These are phyloP conservation scores for Leptonema lineaticorne DNA, from an alignment of 1,140 invertebrate genomes.

Conservation along the genomic window DNA sequence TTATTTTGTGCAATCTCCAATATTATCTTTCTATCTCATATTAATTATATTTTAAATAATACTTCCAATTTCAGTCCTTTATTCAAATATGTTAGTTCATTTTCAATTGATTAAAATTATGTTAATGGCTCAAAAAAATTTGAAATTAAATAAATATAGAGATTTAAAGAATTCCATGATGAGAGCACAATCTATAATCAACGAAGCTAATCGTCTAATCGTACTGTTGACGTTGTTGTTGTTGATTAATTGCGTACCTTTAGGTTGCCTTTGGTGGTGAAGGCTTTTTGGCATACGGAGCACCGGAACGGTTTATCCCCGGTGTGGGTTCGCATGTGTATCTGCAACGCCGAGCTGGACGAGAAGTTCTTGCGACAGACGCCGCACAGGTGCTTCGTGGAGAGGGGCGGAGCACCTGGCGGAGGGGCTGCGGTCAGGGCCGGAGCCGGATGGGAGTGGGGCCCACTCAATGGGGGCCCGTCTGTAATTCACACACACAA, in stretches of 20 bases:
- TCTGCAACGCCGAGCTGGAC: slow-evolving; percentile 92
- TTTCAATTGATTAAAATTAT: too few relatives aligned
- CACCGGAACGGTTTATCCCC: slow-evolving; percentile 98
- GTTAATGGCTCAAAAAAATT: neutral
- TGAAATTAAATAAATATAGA: neutral
- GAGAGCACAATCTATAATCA: too few relatives aligned
- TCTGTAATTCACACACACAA: slow-evolving; percentile 41
- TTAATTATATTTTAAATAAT: too few relatives aligned
- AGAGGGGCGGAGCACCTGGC: slow-evolving; percentile 48
- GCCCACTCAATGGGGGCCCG: slow-evolving; percentile 35
- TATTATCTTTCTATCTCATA: too few relatives aligned
- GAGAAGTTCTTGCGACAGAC: slow-evolving; percentile 98
- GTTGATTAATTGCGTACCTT: slow-evolving; percentile 84
- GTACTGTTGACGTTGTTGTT: too few relatives aligned
- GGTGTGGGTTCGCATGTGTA: slow-evolving; percentile 98
- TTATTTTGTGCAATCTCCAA: too few relatives aligned
- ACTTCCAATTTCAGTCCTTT: too few relatives aligned
- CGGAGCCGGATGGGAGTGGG: slow-evolving; percentile 44
- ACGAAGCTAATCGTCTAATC: too few relatives aligned
- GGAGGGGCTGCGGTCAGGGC: slow-evolving; percentile 46
- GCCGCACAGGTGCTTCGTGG: slow-evolving; percentile 90
- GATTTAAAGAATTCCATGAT: too few relatives aligned
- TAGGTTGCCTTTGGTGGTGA: slow-evolving; percentile 97
- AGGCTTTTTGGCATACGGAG: slow-evolving; percentile 91
- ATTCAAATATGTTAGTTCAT: too few relatives aligned